phyloP scores from a whole-genome alignment of 2,113 vertebrate genomes.

The Stegastes partitus region DNA sequence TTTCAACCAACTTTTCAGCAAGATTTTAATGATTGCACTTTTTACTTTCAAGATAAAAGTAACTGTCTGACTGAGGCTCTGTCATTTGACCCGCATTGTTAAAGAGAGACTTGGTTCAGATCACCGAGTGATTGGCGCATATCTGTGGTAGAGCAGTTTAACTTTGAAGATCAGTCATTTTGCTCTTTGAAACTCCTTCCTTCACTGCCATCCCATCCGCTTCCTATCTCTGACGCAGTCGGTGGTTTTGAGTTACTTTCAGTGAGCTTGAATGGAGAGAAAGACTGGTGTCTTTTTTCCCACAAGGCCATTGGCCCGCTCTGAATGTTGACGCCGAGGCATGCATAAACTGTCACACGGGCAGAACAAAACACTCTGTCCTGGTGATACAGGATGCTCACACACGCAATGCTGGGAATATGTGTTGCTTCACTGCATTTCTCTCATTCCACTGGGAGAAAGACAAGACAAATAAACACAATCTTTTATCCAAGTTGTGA shows the following conservation, averaged over 20 bases:
- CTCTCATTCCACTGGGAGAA: background rate
- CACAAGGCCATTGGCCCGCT: constrained; percentile 29
- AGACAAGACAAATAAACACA: background rate
- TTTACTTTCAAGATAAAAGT: constrained; percentile 13
- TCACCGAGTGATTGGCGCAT: background rate
- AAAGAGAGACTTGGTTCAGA: constrained; percentile 1
- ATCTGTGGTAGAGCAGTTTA: background rate
- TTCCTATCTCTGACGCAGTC: constrained; percentile 48
- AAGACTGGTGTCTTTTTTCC: constrained; percentile 40
- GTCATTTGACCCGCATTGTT: background rate
- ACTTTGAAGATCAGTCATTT: constrained; percentile 41
- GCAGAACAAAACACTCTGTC: constrained; percentile 1
- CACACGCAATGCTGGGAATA: background rate
- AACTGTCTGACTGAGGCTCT: background rate
- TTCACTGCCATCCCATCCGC: constrained; percentile 28
- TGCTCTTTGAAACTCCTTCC: constrained; percentile 33
- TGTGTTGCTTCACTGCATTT: background rate
- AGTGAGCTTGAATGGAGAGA: constrained; percentile 36
- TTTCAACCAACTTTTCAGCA: background rate
- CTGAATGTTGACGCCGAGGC: background rate
- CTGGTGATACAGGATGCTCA: background rate
- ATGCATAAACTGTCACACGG: background rate
- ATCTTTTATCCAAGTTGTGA: too few species aligned
- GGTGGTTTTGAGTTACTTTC: constrained; percentile 50
- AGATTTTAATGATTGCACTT: constrained; percentile 21